These are phyloP conservation scores for Pachyuromys duprasi DNA, from an alignment of 2,797 vertebrate genomes.

Conservation along the genomic window DNA sequence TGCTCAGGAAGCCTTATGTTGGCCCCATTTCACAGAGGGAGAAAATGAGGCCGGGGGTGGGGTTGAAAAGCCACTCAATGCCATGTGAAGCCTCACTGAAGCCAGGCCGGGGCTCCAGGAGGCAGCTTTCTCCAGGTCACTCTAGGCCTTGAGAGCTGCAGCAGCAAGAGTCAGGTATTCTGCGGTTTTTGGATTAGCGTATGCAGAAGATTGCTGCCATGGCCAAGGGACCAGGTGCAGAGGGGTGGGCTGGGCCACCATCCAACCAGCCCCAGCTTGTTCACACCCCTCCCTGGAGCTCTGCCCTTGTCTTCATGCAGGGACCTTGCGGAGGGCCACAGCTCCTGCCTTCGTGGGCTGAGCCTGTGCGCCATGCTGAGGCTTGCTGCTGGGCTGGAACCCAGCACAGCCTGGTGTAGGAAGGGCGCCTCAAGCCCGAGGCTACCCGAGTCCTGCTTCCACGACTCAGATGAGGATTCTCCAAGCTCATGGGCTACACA, in stretches of 20 bases:
- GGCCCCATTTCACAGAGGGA: neutral
- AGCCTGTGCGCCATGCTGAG: fast-evolving
- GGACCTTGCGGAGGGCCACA: neutral
- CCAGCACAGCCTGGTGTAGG: neutral
- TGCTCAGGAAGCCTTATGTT: neutral
- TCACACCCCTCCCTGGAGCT: fast-evolving
- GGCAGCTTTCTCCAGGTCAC: neutral
- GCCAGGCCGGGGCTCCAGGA: neutral
- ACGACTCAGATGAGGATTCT: neutral
- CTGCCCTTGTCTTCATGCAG: neutral
- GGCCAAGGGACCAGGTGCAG: fast-evolving
- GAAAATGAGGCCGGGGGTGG: neutral
- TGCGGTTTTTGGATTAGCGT: neutral
- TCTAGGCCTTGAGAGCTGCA: neutral
- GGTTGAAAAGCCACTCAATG: neutral
- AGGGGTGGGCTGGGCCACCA: fast-evolving
- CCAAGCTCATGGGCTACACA: fast-evolving
- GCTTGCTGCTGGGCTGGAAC: fast-evolving
- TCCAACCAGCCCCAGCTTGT: neutral
- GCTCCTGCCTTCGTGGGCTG: neutral
- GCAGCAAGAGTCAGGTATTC: fast-evolving
- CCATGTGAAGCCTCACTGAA: neutral
- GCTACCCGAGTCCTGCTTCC: fast-evolving
- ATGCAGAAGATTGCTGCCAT: fast-evolving
- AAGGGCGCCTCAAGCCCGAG: neutral